phyloP scores from a whole-genome alignment of 2,797 vertebrate species.

The Lepilemur ruficaudatus region DNA sequence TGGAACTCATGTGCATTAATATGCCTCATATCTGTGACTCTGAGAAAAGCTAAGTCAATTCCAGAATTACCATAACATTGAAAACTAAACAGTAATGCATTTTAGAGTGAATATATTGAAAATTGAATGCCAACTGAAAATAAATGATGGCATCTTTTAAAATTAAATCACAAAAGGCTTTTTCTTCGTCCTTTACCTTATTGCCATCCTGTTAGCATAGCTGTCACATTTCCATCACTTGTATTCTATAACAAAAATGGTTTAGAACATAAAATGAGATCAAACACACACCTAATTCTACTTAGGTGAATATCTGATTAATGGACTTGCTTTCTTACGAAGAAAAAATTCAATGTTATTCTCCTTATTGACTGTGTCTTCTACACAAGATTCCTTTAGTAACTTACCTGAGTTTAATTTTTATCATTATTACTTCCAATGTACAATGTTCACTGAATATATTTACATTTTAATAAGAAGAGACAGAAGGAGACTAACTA shows the following conservation, averaged over 20 bases:
- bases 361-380: not conserved
- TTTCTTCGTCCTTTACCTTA: slow-evolving; percentile 77
- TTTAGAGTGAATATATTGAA: slow-evolving; percentile 87
- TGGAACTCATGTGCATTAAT: slow-evolving; percentile 84
- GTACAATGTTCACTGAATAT: not conserved
- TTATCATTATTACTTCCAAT: slow-evolving; percentile 3
- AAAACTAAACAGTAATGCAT: slow-evolving; percentile 87
- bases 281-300: slow-evolving; percentile 58
- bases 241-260: slow-evolving; percentile 72
- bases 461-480: slow-evolving; percentile 12
- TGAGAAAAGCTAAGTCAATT: slow-evolving; percentile 87
- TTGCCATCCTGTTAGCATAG: slow-evolving; percentile 81
- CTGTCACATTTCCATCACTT: slow-evolving; percentile 77
- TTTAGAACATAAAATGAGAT: slow-evolving; percentile 74
- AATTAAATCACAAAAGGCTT: slow-evolving; percentile 84
- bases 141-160: slow-evolving; percentile 85
- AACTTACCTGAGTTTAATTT: not conserved
- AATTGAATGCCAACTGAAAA: slow-evolving; percentile 88
- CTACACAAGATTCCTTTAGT: not conserved
- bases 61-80: slow-evolving; percentile 86
- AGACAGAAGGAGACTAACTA: not conserved
- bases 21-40: slow-evolving; percentile 81
- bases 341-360: not conserved
- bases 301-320: slow-evolving; percentile 63
- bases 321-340: slow-evolving; percentile 13